Evolutionary conservation across 2,113 vertebrate species (phyloP), one percentile per base, ranked within the genome.

Genomic region (Syngnathus scovelli): DNA sequence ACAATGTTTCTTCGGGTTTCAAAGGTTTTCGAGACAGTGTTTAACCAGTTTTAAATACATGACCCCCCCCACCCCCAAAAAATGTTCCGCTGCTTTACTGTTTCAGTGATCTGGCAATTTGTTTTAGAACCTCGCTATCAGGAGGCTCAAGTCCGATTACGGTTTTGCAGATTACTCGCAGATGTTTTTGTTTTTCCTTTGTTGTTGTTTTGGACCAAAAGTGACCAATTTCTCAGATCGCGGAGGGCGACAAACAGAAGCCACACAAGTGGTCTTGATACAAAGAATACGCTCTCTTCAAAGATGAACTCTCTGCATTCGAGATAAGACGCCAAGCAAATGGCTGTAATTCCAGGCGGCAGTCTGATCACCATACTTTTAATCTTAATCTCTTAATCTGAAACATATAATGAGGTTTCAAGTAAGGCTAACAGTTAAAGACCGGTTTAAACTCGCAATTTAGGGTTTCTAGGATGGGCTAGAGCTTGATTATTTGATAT

Each of bases 181-280:
- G 81, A 85, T 83, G 85, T 58, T 58, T 58, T 36, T 36, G 54
- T 27, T 55, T 55, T 55, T 27, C 23, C 3, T 33, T 36, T 78
- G 70, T 73, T 68, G 82, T 85, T 85, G 78, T 83, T 85, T 79
- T 64, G 69, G 72, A 82, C 69, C 74, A 83, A 71, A 74, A 77
- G 84, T 83, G 75, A 72, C 77, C 82, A 72, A 77, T 78, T 72
- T 70, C 75, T 86, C 80, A 78, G 81, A 83, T 78, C 49, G 36
- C 61, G 55, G 54, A 51, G 71, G 69, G 71, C 4, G 49, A 52
- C 19, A 52, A 52, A 68, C 69, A 43, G 39, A 75, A 60, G 67
- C 63, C 23, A 12, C 6, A 5, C 55, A 79, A 58, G 68, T 44
- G 37, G 44, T 51, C 59, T 39, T 39, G n/a, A 48, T 27, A 39